Evolutionary conservation across 2,888 invertebrate species (phyloP).

Genomic region (Cryptocheilus praepositus): DNA sequence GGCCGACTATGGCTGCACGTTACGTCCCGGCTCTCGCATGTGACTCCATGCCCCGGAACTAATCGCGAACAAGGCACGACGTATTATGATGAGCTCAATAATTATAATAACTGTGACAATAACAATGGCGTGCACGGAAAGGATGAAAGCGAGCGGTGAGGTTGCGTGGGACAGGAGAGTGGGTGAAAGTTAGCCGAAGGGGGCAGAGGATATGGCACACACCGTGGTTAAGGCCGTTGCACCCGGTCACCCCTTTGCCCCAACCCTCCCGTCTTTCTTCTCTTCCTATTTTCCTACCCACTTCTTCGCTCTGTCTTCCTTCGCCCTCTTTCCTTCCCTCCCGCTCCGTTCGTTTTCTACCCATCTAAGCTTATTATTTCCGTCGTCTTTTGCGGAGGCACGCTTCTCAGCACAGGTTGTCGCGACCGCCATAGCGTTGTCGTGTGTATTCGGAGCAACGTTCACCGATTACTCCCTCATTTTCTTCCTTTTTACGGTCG

Average conservation of each 20-base stretch:
- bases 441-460: not conserved
- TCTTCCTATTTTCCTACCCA: slow-evolving; percentile 27
- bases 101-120: slow-evolving; percentile 68
- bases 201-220: slow-evolving; percentile 1
- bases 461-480: not conserved
- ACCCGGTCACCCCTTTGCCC: slow-evolving; percentile 32
- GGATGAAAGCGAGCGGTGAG: slow-evolving; percentile 5
- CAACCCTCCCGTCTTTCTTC: slow-evolving; percentile 2
- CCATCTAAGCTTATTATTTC: slow-evolving; percentile 40
- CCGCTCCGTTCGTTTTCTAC: not conserved
- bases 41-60: slow-evolving; percentile 49
- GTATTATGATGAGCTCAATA: slow-evolving; percentile 64
- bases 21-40: slow-evolving; percentile 38
- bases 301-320: not conserved
- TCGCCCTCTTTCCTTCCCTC: slow-evolving; percentile 20
- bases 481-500: not conserved
- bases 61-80: slow-evolving; percentile 53
- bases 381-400: slow-evolving; percentile 36
- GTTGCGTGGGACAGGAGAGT: not conserved
- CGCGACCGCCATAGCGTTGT: too few species aligned
- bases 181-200: slow-evolving; percentile 13
- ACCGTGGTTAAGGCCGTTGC: slow-evolving; percentile 55
- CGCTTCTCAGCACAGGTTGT: slow-evolving; percentile 8
- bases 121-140: slow-evolving; percentile 61
- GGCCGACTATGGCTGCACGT: slow-evolving; percentile 36